phyloP scores from a whole-genome alignment of 2,888 invertebrate genomes.

The Lamellibrachia satsuma region DNA sequence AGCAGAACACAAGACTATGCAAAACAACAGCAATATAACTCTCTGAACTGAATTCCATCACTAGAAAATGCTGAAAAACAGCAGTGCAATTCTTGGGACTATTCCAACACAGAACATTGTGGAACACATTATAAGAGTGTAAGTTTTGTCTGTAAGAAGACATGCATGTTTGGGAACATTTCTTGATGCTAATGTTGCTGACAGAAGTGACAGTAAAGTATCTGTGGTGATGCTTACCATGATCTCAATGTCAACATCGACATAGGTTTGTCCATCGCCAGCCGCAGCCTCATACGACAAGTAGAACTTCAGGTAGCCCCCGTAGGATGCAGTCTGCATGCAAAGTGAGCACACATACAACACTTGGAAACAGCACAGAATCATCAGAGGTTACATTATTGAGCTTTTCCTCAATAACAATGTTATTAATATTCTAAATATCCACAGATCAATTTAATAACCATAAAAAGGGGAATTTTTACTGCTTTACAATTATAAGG shows the following conservation, averaged over 20 bases:
- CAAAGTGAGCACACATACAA: slow-evolving; percentile 36
- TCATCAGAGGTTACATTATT: neutral
- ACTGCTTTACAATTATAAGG: neutral
- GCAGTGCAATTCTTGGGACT: neutral
- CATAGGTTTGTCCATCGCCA: slow-evolving; percentile 66
- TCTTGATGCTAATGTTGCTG: too few species aligned
- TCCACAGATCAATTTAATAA: neutral
- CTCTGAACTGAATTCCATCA: neutral
- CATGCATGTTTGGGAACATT: neutral
- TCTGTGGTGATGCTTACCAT: slow-evolving; percentile 65
- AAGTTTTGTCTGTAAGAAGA: too few species aligned
- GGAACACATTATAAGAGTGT: too few species aligned
- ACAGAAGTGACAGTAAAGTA: neutral
- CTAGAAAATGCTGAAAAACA: neutral
- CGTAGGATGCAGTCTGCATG: slow-evolving; percentile 82
- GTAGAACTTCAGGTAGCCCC: slow-evolving; percentile 80
- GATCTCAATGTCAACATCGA: slow-evolving; percentile 84
- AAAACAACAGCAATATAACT: neutral
- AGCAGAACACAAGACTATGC: slow-evolving; percentile 25
- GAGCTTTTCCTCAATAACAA: neutral
- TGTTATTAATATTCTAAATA: neutral
- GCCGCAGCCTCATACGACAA: slow-evolving; percentile 75
- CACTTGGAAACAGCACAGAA: neutral
- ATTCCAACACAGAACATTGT: neutral
- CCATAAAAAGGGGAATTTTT: neutral